phyloP scores from a whole-genome alignment of 2,888 invertebrate species.

The Ectemnius lituratus region DNA sequence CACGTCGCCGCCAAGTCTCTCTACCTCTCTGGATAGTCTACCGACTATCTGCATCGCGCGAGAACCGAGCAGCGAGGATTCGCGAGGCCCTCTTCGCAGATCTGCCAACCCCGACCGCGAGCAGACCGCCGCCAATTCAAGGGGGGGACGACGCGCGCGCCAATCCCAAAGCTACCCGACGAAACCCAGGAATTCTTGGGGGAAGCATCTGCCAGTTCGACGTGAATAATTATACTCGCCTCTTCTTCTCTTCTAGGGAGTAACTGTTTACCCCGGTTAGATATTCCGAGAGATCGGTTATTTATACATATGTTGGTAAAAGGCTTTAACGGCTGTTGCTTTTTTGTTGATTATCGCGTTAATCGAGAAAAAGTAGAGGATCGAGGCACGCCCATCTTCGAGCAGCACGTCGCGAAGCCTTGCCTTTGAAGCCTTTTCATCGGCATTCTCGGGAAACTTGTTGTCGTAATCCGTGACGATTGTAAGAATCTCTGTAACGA shows the following conservation, averaged over 20 bases:
- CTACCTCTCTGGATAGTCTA: conserved; percentile 23
- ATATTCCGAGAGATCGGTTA: background rate
- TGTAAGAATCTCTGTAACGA: background rate
- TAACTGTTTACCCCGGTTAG: background rate
- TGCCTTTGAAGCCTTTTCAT: background rate
- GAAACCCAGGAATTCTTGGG: background rate
- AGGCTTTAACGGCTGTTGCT: background rate
- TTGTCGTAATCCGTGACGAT: background rate
- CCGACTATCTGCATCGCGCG: conserved; percentile 47
- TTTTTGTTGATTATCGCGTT: background rate
- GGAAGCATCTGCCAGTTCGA: background rate
- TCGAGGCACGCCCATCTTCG: background rate
- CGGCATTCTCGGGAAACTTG: background rate
- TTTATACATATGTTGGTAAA: background rate
- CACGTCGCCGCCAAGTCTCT: conserved; percentile 44
- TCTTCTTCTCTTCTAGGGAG: background rate
- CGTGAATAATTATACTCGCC: background rate
- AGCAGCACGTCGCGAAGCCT: background rate
- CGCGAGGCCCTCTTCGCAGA: background rate
- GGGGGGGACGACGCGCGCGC: conserved; percentile 9
- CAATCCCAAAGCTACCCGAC: background rate
- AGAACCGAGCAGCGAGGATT: conserved; percentile 4
- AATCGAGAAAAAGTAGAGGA: background rate
- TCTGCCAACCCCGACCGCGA: background rate
- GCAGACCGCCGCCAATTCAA: background rate